Evolutionary conservation across 30 jellyfish, hydroid and myxozoan species (phyloP).

Genomic region (Aurelia sp.): DNA sequence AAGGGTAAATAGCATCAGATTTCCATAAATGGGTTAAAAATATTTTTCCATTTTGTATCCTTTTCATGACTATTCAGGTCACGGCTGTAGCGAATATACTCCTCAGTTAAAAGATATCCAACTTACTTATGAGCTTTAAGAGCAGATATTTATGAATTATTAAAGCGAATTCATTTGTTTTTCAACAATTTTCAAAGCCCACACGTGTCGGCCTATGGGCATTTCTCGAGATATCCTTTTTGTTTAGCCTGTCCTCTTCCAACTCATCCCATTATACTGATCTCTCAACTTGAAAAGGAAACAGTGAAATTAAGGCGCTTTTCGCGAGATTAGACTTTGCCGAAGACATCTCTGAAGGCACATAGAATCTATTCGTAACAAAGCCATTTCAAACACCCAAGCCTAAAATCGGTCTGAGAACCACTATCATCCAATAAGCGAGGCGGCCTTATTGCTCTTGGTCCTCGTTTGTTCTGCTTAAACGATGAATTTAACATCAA

Average conservation of each 20-base stretch:
- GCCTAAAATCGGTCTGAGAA: conserved; percentile 76
- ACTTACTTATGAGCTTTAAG: conserved; percentile 69
- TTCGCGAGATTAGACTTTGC: conserved; percentile 69
- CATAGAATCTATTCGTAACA: conserved; percentile 61
- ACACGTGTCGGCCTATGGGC: conserved; percentile 91
- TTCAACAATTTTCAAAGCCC: conserved; percentile 62
- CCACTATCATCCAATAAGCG: conserved; percentile 72
- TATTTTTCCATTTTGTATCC: neutral
- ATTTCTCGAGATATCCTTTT: conserved; percentile 58
- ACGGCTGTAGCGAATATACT: conserved; percentile 56
- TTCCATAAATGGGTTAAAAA: too few species aligned
- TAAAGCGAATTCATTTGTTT: conserved; percentile 68
- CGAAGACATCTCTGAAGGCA: conserved; percentile 81
- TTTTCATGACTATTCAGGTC: conserved; percentile 46
- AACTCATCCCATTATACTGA: conserved; percentile 72
- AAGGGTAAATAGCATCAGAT: too few species aligned
- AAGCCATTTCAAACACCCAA: conserved; percentile 81
- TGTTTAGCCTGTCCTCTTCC: conserved; percentile 67
- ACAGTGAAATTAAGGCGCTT: conserved; percentile 77
- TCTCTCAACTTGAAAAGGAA: conserved; percentile 64
- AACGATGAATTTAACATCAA: conserved; percentile 68
- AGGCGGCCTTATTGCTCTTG: conserved; percentile 81
- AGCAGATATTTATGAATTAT: conserved; percentile 70
- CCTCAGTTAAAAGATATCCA: conserved; percentile 67
- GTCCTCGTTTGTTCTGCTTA: conserved; percentile 75